Percentiles rank a stretch among this genome's conserved stretches.
phyloP scores from a whole-genome alignment of 1,140 invertebrate genomes.

The Brachionus plicatilis region DNA sequence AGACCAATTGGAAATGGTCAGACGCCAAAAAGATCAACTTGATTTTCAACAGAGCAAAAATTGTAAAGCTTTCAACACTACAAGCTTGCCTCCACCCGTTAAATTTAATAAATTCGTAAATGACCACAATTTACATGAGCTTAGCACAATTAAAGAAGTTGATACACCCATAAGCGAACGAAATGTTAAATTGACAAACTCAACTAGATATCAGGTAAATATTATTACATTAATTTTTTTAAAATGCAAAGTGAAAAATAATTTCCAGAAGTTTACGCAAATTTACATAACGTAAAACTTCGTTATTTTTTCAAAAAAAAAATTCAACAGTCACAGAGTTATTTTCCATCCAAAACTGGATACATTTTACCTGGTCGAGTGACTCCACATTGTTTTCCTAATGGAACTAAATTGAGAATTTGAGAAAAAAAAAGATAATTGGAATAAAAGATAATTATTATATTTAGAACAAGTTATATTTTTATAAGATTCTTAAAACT shows the following conservation, averaged over 20 bases:
- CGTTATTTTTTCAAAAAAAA: too few species aligned
- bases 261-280: too few species aligned
- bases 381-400: too few species aligned
- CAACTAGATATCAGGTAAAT: not conserved
- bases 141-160: constrained; percentile 36
- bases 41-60: not conserved
- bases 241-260: not conserved
- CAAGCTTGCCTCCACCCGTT: not conserved
- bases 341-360: too few species aligned
- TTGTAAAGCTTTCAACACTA: constrained; percentile 7
- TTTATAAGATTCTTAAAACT: too few species aligned
- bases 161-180: constrained; percentile 29
- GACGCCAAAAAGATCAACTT: constrained; percentile 25
- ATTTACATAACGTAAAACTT: too few species aligned
- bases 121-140: constrained; percentile 11
- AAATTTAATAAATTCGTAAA: constrained; percentile 16
- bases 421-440: too few species aligned
- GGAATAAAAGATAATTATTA: too few species aligned
- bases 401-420: too few species aligned
- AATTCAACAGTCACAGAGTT: too few species aligned
- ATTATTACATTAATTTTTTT: not conserved
- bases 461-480: too few species aligned
- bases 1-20: constrained; percentile 23
- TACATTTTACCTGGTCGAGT: too few species aligned
- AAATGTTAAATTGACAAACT: constrained; percentile 16